Conservation (phyloP, 2,797 vertebrate species). For the Enteromius radiatus region DNA sequence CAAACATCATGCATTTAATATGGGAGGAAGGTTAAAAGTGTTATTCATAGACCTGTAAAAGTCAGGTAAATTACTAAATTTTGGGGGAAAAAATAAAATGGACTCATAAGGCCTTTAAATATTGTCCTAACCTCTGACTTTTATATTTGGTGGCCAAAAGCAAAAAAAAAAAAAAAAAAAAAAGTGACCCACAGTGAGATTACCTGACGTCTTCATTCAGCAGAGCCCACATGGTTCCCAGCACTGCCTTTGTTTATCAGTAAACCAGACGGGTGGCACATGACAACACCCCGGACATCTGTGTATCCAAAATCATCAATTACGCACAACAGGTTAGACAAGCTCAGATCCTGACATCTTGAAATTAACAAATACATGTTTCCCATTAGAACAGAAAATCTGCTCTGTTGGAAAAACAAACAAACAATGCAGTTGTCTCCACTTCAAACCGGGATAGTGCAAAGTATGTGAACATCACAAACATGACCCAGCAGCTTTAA, state of each 20-base stretch:
- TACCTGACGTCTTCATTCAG: not conserved
- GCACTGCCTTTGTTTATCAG: conserved; percentile 14
- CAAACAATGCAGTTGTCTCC: too few species aligned
- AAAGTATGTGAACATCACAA: not conserved
- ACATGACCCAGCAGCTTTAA: not conserved
- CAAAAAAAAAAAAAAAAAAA: too few species aligned
- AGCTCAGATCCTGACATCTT: not conserved
- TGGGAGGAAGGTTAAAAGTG: too few species aligned
- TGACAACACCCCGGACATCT: not conserved
- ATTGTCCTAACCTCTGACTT: not conserved
- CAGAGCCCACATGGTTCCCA: not conserved
- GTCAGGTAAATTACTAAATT: too few species aligned
- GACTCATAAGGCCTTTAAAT: not conserved
- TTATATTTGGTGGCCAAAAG: too few species aligned
- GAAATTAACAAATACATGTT: not conserved
- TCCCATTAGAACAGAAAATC: not conserved
- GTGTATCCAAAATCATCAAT: conserved; percentile 3
- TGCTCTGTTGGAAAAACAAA: not conserved
- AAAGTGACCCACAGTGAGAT: not conserved
- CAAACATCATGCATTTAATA: too few species aligned
- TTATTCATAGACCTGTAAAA: too few species aligned
- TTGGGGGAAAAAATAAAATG: too few species aligned
- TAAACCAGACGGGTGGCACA: conserved; percentile 6
- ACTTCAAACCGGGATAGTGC: too few species aligned
- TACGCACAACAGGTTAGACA: conserved; percentile 11